Base-by-base conservation (phyloP, 2,113 vertebrate species). In the Solenodon paradoxus region DNA sequence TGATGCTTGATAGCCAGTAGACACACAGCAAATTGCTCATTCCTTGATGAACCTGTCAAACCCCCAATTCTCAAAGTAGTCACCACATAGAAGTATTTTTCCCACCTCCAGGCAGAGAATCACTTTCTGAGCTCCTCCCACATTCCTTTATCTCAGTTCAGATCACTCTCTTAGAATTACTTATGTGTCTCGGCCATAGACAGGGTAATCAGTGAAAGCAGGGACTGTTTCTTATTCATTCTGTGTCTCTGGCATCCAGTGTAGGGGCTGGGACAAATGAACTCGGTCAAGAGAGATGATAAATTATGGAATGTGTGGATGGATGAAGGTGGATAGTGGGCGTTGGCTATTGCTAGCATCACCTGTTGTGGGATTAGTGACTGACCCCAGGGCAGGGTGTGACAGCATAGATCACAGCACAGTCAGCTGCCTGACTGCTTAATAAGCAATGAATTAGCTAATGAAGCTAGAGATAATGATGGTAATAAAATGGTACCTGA, bases 401-500 rank as follows among this genome's bases (percentile, higher is more conserved):
- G n/a, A 81, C 51, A 5, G 38, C 68, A 8, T 47, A 66, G 51
- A 38, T 26, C 40, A 71, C 57, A 63, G 45, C 32, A 45, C 47
- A 5, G 1, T 87, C 85, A 81, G 51, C 35, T 59, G 24, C 47
- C 80, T 32, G 49, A 82, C 49, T 88, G 42, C 72, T 82, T 94
- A 85, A 79, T 42, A 80, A 26, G 24, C 51, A 47, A 12, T 49
- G 84, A 90, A 81, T 88, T 90, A 51, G 32, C 91, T 96, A 86
- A 94, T 75, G 78, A 83, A 71, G 57, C 61, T 26, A 49, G 83
- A 74, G 78, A 63, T 95, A 78, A 92, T 74, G 40, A 82, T 49
- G 82, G 81, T 74, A 57, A 96, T 96, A 95, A 96, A 96, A 81
- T 32, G 32, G 38, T 82, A 79, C 72, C 91, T 10, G 11, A 81